Base-by-base conservation (phyloP, 2,797 vertebrate species). In the Pantherophis vulpinus region DNA sequence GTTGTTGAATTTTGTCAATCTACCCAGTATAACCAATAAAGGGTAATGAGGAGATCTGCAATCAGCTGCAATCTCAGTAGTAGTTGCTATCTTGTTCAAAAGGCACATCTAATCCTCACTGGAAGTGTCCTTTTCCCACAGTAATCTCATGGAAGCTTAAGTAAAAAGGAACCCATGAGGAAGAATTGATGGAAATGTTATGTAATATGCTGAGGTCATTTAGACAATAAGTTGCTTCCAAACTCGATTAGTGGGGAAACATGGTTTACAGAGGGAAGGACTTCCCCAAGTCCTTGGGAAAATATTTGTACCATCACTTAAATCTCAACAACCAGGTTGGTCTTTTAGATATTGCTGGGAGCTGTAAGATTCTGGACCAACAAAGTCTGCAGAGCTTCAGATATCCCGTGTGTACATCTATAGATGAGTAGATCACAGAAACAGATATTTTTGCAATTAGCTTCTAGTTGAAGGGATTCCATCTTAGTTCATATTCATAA, bases 191-290 rank as follows among this genome's bases (percentile, higher is more conserved):
- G 47, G 94, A 95, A 95, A 88, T 27, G 63, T 27, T 37, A 0
- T 89, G 93, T 79, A 91, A 91, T 95, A 66, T 47, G 87, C 88
- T 92, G 94, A 95, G 96, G 94, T 93, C 20, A 0, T 95, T 96
- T 91, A 91, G 92, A 93, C 55, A 87, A 87, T 59, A 91, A 88
- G 86, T 94, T 95, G 89, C 96, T 96, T 97, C 94, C 93, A 96
- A 88, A 60, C 79, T 93, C 91, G 74, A 96, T 94, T 94, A 93
- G 32, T 93, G 90, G 90, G 89, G 94, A 91, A 96, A 96, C 95
- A 95, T 96, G 63, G 60, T 93, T 94, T 93, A 95, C 56, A 0
- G 0, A 87, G 94, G 47, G 29, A 58, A 60, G 20, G 96, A 96
- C 18, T 11, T 88, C 3, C 20, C 16, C 6, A 70, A 32, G n/a